Conservation (phyloP, 2,888 invertebrate species). For the Gortyna flavago region DNA sequence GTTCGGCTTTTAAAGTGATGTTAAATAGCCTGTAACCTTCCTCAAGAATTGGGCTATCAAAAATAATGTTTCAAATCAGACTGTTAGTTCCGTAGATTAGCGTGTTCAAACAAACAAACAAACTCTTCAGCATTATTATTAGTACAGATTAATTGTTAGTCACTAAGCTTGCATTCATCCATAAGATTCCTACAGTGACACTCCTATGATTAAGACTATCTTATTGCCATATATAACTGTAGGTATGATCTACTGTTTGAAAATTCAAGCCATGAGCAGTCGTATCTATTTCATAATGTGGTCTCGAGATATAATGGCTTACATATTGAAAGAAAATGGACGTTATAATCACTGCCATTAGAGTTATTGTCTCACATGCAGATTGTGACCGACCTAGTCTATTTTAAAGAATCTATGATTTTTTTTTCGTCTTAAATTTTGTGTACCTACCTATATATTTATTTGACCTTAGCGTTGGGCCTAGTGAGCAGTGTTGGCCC, state of each 20-base stretch:
- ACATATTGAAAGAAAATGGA: slow-evolving; percentile 22
- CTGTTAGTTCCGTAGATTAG: too few species aligned
- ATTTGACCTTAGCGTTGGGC: background rate
- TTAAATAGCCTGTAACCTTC: too few species aligned
- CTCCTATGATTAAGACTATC: background rate
- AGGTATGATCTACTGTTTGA: background rate
- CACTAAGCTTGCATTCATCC: background rate
- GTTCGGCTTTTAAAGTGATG: too few species aligned
- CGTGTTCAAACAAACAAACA: too few species aligned
- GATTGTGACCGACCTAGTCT: too few species aligned
- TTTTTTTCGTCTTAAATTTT: background rate
- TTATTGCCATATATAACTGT: background rate
- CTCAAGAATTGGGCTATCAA: too few species aligned
- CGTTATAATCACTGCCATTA: slow-evolving; percentile 14
- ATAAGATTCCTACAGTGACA: background rate
- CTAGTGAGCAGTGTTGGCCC: background rate
- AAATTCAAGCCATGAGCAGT: background rate
- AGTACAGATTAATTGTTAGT: background rate
- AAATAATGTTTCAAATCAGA: too few species aligned
- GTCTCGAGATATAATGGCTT: background rate
- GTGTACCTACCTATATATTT: background rate
- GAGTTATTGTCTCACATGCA: background rate
- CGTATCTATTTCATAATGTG: slow-evolving; percentile 10
- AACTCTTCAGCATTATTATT: too few species aligned
- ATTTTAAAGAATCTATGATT: background rate